Conservation (phyloP, 2,113 vertebrate species). For the Bubalus kerabau region DNA sequence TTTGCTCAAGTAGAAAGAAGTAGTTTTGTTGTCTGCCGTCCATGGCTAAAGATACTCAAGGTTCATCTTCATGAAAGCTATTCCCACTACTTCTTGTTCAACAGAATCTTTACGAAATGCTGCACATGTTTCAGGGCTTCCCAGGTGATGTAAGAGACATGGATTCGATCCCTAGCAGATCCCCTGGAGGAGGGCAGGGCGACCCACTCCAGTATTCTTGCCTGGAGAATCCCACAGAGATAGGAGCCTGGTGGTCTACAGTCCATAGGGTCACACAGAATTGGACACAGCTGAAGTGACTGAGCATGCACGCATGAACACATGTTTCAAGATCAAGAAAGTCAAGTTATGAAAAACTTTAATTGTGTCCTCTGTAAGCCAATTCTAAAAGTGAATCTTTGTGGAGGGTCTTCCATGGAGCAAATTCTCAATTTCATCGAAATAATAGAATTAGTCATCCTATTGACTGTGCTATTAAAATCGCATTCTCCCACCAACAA, state of each 20-base stretch:
- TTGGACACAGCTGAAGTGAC: not conserved
- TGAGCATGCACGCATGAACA: accelerated
- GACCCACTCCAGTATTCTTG: not conserved
- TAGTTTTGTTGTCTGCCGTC: not conserved
- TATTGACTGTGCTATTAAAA: not conserved
- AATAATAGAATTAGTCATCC: not conserved
- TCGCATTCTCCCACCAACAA: not conserved
- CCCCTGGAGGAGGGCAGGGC: not conserved
- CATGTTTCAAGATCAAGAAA: not conserved
- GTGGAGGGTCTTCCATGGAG: not conserved
- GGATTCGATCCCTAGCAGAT: not conserved
- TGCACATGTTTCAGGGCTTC: not conserved
- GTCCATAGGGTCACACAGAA: not conserved
- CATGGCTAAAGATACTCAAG: not conserved
- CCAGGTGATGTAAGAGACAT: not conserved
- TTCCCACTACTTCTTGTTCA: not conserved
- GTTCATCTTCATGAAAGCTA: not conserved
- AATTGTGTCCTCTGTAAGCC: not conserved
- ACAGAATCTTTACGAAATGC: not conserved
- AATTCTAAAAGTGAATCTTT: not conserved
- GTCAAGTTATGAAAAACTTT: not conserved
- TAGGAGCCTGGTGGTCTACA: not conserved
- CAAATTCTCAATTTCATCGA: not conserved
- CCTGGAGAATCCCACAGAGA: not conserved
- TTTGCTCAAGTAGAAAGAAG: constrained; percentile 8